Conservation (phyloP, 1,140 invertebrate species). For the Maconellicoccus hirsutus region DNA sequence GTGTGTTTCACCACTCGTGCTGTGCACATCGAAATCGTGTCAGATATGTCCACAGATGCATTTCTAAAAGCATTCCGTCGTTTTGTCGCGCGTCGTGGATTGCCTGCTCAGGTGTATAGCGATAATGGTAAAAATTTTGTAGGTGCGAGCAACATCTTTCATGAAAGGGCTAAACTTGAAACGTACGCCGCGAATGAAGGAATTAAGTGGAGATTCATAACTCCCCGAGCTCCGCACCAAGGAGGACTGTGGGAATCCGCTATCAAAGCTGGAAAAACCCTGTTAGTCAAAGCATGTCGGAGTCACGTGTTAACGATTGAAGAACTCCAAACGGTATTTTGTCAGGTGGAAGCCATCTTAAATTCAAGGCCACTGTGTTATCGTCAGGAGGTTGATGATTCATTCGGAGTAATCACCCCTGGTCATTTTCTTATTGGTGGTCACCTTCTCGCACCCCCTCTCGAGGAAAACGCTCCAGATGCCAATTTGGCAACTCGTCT, state of each 20-base stretch:
- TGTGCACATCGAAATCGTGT: conserved; percentile 37
- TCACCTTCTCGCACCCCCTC: no score
- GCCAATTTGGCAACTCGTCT: no score
- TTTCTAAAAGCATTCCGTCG: conserved; percentile 36
- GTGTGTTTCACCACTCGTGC: conserved; percentile 36
- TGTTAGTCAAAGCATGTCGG: not conserved
- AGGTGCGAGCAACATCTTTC: conserved; percentile 27
- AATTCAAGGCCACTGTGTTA: no score
- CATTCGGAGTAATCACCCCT: no score
- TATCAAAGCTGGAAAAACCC: not conserved
- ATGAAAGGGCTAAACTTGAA: conserved; percentile 27
- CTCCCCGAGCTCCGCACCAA: conserved; percentile 23
- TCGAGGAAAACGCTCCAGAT: no score
- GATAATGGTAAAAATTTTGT: conserved; percentile 36
- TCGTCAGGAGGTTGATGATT: no score
- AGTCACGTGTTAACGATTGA: no score
- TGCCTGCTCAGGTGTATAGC: conserved; percentile 27
- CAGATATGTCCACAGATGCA: conserved; percentile 33
- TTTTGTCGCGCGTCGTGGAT: conserved; percentile 36
- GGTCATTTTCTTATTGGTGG: no score
- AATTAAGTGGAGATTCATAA: conserved; percentile 16
- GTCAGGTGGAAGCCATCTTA: no score
- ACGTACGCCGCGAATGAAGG: conserved; percentile 17
- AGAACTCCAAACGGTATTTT: no score
- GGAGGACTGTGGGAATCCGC: conserved; percentile 23